phyloP scores from a whole-genome alignment of 2,888 invertebrate genomes.

The Anoncus sp. region DNA sequence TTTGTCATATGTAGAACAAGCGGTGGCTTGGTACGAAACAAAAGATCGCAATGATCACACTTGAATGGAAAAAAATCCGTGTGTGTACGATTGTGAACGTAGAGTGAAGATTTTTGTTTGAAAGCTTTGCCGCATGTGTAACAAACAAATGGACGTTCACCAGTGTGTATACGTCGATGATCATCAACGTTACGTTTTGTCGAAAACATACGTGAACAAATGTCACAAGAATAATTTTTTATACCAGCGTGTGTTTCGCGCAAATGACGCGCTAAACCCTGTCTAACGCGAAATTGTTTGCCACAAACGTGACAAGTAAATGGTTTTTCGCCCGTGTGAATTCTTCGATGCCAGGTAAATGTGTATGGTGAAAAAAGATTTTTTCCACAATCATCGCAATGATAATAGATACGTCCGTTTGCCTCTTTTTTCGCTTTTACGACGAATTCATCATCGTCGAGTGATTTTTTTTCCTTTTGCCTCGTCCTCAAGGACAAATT shows the following conservation, averaged over 20 bases:
- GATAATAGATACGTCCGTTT: conserved; percentile 85
- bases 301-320: conserved; percentile 88
- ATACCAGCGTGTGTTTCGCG: conserved; percentile 87
- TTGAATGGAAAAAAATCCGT: conserved; percentile 85
- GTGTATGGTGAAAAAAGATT: conserved; percentile 87
- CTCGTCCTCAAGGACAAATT: background rate
- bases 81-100: conserved; percentile 87
- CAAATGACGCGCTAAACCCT: conserved; percentile 86
- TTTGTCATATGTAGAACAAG: conserved; percentile 85
- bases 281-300: conserved; percentile 87
- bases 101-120: conserved; percentile 87
- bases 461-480: conserved; percentile 59
- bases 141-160: conserved; percentile 83
- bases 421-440: conserved; percentile 77
- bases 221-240: conserved; percentile 85
- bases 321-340: conserved; percentile 88
- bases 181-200: conserved; percentile 86
- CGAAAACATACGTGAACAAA: conserved; percentile 86
- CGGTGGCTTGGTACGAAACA: conserved; percentile 86
- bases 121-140: conserved; percentile 87
- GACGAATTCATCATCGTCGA: conserved; percentile 81
- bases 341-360: conserved; percentile 86
- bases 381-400: conserved; percentile 86
- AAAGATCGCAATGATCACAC: conserved; percentile 86
- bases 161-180: conserved; percentile 82